Conservation (phyloP, 1,140 invertebrate species). For the Latrodectus geometricus region DNA sequence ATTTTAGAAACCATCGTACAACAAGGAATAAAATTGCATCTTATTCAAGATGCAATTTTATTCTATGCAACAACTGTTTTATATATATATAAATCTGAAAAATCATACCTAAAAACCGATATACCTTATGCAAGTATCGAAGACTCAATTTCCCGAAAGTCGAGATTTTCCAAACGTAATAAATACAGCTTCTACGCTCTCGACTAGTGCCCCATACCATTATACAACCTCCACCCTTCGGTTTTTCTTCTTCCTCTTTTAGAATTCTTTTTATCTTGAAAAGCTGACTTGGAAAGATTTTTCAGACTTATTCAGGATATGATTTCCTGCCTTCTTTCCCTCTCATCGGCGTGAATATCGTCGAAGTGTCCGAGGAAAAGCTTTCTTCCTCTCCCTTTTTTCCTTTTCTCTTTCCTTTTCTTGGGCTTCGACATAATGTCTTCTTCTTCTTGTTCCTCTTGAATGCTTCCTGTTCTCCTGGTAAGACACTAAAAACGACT, state of each 20-base stretch:
- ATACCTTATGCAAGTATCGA: not conserved
- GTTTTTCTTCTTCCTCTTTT: not conserved
- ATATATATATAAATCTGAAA: not conserved
- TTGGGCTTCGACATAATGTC: not conserved
- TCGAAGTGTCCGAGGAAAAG: constrained; percentile 15
- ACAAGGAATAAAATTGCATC: too few species aligned
- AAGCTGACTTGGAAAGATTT: constrained; percentile 39
- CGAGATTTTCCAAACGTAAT: not conserved
- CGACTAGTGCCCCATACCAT: not conserved
- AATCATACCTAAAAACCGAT: not conserved
- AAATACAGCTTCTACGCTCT: not conserved
- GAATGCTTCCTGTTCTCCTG: constrained; percentile 11
- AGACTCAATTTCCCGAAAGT: not conserved
- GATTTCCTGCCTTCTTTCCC: constrained; percentile 37
- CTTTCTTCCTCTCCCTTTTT: constrained; percentile 20
- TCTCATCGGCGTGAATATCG: not conserved
- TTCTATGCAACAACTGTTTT: too few species aligned
- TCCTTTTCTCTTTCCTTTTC: constrained; percentile 25
- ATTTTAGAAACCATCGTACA: too few species aligned
- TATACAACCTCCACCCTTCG: not conserved
- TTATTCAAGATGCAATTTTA: too few species aligned
- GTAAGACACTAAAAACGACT: constrained; percentile 30
- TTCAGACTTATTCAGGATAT: constrained; percentile 48
- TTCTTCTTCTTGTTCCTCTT: not conserved
- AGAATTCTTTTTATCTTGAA: too few species aligned